Percentiles rank a stretch among this genome's conserved stretches.
phyloP scores from a whole-genome alignment of 2,797 vertebrate genomes.

The Synaphobranchus kaupii region DNA sequence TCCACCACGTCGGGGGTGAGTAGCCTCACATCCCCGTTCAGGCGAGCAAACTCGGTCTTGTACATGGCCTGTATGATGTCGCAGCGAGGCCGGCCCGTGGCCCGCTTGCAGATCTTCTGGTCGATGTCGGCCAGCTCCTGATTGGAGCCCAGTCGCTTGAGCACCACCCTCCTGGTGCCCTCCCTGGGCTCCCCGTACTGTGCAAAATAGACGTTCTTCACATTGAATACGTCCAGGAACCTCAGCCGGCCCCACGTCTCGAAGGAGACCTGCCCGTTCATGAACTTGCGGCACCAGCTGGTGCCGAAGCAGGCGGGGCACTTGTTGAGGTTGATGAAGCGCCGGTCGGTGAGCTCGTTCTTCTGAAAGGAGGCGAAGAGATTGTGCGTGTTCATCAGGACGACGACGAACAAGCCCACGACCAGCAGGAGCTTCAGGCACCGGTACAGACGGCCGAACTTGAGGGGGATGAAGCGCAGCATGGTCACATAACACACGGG shows the following conservation, averaged over 20 bases:
- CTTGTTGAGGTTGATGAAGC: constrained; percentile 98
- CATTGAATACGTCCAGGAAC: constrained; percentile 94
- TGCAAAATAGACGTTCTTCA: constrained; percentile 98
- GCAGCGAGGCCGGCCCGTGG: constrained; percentile 91
- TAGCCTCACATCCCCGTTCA: constrained; percentile 96
- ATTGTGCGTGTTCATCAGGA: constrained; percentile 95
- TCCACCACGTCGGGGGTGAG: constrained; percentile 96
- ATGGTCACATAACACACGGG: constrained; percentile 71
- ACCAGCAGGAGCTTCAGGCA: constrained; percentile 92
- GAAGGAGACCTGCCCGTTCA: constrained; percentile 95
- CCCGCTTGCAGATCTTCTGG: constrained; percentile 96
- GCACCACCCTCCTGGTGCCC: constrained; percentile 91
- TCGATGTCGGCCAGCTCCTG: constrained; percentile 95
- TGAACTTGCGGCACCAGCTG: constrained; percentile 99
- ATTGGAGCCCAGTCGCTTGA: constrained; percentile 93
- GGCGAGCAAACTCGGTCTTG: constrained; percentile 92
- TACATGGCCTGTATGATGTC: constrained; percentile 95
- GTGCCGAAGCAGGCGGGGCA: constrained; percentile 98
- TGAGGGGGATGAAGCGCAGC: constrained; percentile 83
- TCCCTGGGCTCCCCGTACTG: constrained; percentile 96
- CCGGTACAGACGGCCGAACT: constrained; percentile 92
- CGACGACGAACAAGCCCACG: constrained; percentile 88
- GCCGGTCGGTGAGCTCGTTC: constrained; percentile 94
- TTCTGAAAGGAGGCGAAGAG: constrained; percentile 96
- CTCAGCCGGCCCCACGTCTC: constrained; percentile 95